These are phyloP conservation scores for Esox masquinongy DNA, from an alignment of 2,797 vertebrate species.

Conservation along the genomic window DNA sequence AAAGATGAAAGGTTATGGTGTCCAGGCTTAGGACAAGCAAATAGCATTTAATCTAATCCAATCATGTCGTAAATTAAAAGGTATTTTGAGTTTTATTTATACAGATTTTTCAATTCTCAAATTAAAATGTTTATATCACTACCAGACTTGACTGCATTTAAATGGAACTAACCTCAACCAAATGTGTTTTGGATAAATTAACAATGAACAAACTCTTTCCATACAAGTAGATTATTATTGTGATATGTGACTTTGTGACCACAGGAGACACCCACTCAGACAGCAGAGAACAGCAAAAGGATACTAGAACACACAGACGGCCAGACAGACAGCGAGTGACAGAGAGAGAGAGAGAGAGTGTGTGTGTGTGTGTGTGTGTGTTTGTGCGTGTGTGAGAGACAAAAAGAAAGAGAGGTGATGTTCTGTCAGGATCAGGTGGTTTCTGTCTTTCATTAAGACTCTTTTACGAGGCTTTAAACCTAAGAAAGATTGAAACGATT, in stretches of 20 bases:
- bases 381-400: neutral
- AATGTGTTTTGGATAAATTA: neutral
- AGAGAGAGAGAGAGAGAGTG: neutral
- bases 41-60: neutral
- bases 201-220: neutral
- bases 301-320: neutral
- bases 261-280: neutral
- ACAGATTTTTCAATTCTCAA: neutral
- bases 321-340: slow-evolving; percentile 18
- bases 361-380: too few species aligned
- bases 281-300: neutral
- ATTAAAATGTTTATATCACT: neutral
- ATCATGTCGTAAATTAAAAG: neutral
- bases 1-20: neutral
- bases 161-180: neutral
- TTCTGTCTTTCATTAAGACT: slow-evolving; percentile 60
- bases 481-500: slow-evolving; percentile 52
- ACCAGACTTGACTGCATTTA: neutral
- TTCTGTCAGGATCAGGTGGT: slow-evolving; percentile 24
- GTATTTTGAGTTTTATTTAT: neutral
- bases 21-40: neutral
- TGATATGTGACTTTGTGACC: neutral
- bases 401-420: slow-evolving; percentile 19
- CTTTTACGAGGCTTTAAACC: slow-evolving; percentile 62
- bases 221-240: neutral